These are phyloP conservation scores for Hemichromis elongatus DNA, from an alignment of 2,113 vertebrate genomes.

Conservation along the genomic window DNA sequence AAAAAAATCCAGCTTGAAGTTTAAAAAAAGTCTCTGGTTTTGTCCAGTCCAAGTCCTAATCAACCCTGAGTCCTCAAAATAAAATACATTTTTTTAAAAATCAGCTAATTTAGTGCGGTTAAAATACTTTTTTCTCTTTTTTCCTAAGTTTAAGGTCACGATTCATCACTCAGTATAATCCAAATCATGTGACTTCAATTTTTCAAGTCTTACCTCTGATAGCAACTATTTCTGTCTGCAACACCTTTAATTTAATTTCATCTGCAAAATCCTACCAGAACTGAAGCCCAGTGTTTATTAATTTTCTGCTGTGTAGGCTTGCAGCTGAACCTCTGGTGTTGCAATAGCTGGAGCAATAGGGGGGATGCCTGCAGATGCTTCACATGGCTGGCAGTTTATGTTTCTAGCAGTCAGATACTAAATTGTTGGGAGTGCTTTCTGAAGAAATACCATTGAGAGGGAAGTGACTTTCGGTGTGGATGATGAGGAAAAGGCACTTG, in stretches of 20 bases:
- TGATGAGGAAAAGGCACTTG: slow-evolving; percentile 1
- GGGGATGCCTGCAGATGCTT: background rate
- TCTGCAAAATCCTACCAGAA: background rate
- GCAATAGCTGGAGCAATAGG: background rate
- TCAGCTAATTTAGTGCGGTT: background rate
- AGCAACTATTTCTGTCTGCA: background rate
- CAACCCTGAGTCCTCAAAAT: background rate
- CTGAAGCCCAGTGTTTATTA: background rate
- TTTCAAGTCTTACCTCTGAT: background rate
- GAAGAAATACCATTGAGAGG: slow-evolving; percentile 6
- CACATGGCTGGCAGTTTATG: slow-evolving; percentile 1
- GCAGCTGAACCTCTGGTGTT: background rate
- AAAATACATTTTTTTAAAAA: background rate
- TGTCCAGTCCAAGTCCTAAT: background rate
- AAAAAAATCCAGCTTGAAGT: background rate
- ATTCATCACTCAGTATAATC: background rate
- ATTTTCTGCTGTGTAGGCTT: background rate
- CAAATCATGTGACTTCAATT: background rate
- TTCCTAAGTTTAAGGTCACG: background rate
- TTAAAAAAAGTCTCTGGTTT: background rate
- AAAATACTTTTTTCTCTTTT: background rate
- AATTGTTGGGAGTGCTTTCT: background rate
- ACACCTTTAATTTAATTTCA: background rate
- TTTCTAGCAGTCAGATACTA: slow-evolving; percentile 20
- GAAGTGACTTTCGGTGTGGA: slow-evolving; percentile 4